Percentiles rank a stretch among this genome's conserved stretches.
These are phyloP conservation scores for Cotesia chilonis DNA, from an alignment of 1,140 invertebrate genomes.

Conservation along the genomic window DNA sequence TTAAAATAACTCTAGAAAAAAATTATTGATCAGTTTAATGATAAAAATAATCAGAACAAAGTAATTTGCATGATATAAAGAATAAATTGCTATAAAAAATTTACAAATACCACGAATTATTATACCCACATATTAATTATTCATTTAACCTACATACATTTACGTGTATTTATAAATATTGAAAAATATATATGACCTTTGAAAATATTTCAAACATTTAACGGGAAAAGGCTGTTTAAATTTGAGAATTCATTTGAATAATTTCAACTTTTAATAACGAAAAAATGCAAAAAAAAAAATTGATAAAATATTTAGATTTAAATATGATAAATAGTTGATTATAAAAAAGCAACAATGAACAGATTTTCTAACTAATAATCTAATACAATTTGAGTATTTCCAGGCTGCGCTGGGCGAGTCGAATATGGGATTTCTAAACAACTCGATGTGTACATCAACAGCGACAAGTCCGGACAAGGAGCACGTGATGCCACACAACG, in stretches of 20 bases:
- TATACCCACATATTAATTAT: no score
- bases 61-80: not conserved
- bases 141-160: no score
- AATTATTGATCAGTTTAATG: no score
- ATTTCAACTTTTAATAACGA: not conserved
- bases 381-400: constrained; percentile 66
- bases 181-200: no score
- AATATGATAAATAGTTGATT: constrained; percentile 3
- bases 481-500: constrained; percentile 61
- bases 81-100: not conserved
- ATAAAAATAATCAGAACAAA: not conserved
- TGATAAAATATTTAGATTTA: not conserved
- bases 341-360: constrained; percentile 32
- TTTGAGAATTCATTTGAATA: not conserved
- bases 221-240: no score
- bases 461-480: constrained; percentile 67
- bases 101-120: no score
- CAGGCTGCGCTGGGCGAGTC: constrained; percentile 75
- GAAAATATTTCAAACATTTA: no score
- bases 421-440: constrained; percentile 70
- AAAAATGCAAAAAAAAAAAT: not conserved
- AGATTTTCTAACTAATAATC: constrained; percentile 57
- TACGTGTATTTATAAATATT: no score
- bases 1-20: no score
- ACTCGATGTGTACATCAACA: constrained; percentile 65